A percentile compares a stretch with the other conserved stretches of the same genome.
phyloP scores from a whole-genome alignment of 2,113 vertebrate species.

The Bos taurus region DNA sequence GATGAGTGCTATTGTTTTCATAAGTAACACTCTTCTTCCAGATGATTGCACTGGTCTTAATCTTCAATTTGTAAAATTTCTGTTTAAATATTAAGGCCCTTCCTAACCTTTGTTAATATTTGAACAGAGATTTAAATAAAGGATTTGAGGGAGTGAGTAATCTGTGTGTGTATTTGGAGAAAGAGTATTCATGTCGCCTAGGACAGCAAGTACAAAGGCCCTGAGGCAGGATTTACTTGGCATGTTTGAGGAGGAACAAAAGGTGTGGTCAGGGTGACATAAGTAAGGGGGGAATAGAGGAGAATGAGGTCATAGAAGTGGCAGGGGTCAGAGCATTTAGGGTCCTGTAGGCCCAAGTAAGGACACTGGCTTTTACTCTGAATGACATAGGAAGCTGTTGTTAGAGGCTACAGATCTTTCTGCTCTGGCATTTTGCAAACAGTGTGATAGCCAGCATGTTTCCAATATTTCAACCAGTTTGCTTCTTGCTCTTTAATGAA shows the following conservation, averaged over 20 bases:
- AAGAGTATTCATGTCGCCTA: not conserved
- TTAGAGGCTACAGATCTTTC: not conserved
- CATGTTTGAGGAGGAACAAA: not conserved
- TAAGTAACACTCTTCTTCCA: not conserved
- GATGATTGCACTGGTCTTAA: not conserved
- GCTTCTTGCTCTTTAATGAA: not conserved
- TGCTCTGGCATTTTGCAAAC: not conserved
- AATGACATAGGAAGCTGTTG: not conserved
- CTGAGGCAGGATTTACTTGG: not conserved
- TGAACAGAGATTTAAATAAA: not conserved
- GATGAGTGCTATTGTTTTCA: not conserved
- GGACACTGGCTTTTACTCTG: not conserved
- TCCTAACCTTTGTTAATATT: not conserved
- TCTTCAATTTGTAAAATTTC: not conserved
- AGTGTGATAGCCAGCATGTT: not conserved
- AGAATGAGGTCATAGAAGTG: not conserved
- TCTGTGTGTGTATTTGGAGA: not conserved
- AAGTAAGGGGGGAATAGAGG: not conserved
- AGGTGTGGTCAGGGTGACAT: not conserved
- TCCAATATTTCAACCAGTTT: not conserved
- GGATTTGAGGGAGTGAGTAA: not conserved
- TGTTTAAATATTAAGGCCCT: not conserved
- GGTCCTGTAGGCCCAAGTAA: not conserved
- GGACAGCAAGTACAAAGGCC: not conserved
- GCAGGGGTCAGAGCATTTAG: not conserved